Base-by-base conservation (phyloP, 2,797 vertebrate genomes). In the Gobionotothen gibberifrons region DNA sequence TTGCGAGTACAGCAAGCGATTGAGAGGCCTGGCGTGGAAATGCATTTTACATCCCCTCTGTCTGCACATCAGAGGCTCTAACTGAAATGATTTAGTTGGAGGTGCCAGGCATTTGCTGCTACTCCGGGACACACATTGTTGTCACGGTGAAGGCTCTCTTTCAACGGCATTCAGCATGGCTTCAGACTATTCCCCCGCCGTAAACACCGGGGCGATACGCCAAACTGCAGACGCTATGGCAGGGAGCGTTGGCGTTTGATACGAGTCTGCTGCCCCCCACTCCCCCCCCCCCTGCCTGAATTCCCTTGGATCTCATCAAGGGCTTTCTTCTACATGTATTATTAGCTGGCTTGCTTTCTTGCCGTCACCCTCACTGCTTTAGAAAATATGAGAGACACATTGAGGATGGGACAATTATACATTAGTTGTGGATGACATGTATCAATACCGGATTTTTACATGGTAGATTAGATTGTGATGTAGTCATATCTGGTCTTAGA, bases 11-110 rank as follows among this genome's bases (percentile, higher is more conserved):
- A 72, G 74, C 58, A 43, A 84, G 74, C 69, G 19, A 81, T 79
- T 81, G 82, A 90, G 86, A 83, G 77, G 77, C 74, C 76, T 65
- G 79, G 80, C 79, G 59, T 79, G 70, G 73, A 89, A 92, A 89
- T 85, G 84, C 83, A 79, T 88, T 87, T 74, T 63, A 57, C 84
- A 79, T 91, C 76, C 74, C 60, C 73, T 77, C 81, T 78, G 74
- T 85, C 81, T 84, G 76, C 84, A 84, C 84, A 89, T 94, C 89
- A 91, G 83, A 91, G 89, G 74, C 80, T 86, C 64, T 71, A 88
- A 94, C 90, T 90, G 69, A 91, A 93, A 92, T 88, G 78, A 88
- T 92, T 93, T 89, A 74, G 82, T 84, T 57, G 16, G 74, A 87
- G 82, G 83, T 83, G 83, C 84, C 84, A 89, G 80, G 82, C 82